Evolutionary conservation across 2,113 vertebrate species (phyloP).

Genomic region (Scartelaos histophorus): DNA sequence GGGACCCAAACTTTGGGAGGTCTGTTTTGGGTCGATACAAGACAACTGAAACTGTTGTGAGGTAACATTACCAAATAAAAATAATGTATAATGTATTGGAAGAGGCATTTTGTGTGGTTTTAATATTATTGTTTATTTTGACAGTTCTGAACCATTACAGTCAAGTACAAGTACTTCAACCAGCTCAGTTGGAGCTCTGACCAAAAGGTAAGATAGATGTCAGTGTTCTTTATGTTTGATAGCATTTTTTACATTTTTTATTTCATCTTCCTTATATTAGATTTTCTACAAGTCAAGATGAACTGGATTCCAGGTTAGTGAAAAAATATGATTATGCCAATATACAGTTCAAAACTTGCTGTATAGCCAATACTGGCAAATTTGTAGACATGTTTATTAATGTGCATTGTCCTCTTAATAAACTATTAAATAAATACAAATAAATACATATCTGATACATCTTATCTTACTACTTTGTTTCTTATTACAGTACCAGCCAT

Average conservation of each 20-base stretch:
- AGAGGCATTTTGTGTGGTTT: background rate
- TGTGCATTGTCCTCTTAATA: too few relatives aligned
- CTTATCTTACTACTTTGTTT: background rate
- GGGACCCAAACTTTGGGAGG: constrained; percentile 86
- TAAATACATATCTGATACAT: background rate
- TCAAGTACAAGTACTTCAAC: constrained; percentile 8
- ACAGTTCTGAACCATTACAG: constrained; percentile 35
- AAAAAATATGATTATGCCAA: background rate
- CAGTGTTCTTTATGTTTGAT: background rate
- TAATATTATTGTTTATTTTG: constrained; percentile 6
- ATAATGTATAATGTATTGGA: background rate
- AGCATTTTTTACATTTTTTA: background rate
- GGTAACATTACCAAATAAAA: constrained; percentile 50
- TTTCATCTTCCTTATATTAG: constrained; percentile 52
- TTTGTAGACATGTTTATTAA: too few relatives aligned
- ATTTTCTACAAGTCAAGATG: constrained; percentile 58
- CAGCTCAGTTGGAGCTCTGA: constrained; percentile 57
- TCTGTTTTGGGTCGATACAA: constrained; percentile 52
- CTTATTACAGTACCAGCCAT: constrained; percentile 24
- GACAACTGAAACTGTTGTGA: constrained; percentile 48
- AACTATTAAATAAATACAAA: too few relatives aligned
- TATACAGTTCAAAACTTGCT: too few relatives aligned
- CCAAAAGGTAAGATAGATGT: constrained; percentile 59
- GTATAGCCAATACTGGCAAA: too few relatives aligned
- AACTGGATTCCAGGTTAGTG: constrained; percentile 57